Evolutionary conservation across 2,113 vertebrate genomes (phyloP), one percentile per base, ranked within the genome.

Genomic region (Cryptomyrus ogoouensis): DNA sequence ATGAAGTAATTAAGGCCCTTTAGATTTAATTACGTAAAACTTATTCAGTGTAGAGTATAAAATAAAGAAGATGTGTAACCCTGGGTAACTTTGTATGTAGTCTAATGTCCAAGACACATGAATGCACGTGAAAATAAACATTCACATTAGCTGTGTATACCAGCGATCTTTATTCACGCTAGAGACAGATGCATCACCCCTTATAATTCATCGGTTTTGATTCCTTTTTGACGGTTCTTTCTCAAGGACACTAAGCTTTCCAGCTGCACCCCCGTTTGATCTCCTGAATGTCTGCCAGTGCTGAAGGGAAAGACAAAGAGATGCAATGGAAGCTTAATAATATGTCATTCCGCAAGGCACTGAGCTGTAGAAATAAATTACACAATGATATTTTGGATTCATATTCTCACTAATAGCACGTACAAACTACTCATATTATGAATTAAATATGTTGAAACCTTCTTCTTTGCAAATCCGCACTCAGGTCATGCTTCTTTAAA

Each of bases 401-500:
- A 52, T 10, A 46, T 47, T 70, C 17, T n/a, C 21, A 15, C n/a
- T 46, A 42, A 66, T 44, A 46, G 58, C 24, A 46, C 12, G 7
- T 47, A 66, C 8, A 70, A 44, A 46, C 58, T 35, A 10, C n/a
- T 88, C 31, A 47, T 42, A 70, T 31, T 70, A 31, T 31, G 24
- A 47, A 27, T 42, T 19, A 70, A n/a, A 70, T 31, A 9, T 80
- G 9, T 56, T 83, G 90, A 0, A 53, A 88, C 49, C 92, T 87
- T 83, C 53, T 66, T 74, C 46, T 13, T 19, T 42, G 35, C n/a
- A 31, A 70, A 70, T 31, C 62, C 10, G 3, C 10, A 12, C 62
- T 70, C n/a, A 58, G 52, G 17, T 89, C 88, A 74, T 83, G 74
- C 21, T 56, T 89, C 46, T 56, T 92, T 56, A 35, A 70, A 50